These are phyloP conservation scores for Dipus sagitta DNA, from an alignment of 2,797 vertebrate species.

Conservation along the genomic window DNA sequence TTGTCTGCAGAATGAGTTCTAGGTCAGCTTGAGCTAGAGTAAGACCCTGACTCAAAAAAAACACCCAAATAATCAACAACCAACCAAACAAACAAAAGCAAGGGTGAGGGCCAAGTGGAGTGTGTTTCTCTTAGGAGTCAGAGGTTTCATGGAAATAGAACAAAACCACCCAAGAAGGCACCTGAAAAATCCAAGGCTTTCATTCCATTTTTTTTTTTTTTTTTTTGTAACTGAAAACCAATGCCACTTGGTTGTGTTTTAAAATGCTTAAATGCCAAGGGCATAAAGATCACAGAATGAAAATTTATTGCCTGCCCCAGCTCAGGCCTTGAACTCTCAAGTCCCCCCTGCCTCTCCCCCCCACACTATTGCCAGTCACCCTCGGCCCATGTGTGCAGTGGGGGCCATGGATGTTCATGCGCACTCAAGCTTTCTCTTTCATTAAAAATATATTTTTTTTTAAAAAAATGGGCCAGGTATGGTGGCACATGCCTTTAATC, in stretches of 20 bases:
- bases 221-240: background rate
- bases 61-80: too few species aligned
- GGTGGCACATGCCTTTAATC: too few species aligned
- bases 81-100: background rate
- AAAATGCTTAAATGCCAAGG: slow-evolving; percentile 11
- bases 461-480: too few species aligned
- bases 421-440: background rate
- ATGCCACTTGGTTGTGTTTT: background rate
- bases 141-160: background rate
- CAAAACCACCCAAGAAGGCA: background rate
- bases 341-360: background rate
- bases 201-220: background rate
- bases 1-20: too few species aligned
- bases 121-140: background rate
- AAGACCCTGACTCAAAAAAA: too few species aligned
- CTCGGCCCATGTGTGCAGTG: too few species aligned
- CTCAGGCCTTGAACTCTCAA: background rate
- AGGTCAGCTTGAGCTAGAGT: too few species aligned
- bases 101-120: background rate
- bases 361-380: background rate
- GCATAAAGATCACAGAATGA: background rate
- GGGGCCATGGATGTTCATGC: background rate
- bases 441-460: background rate
- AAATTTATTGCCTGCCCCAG: background rate
- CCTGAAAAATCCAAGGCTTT: background rate